Evolutionary conservation across 92 coral and sea anemone genomes (phyloP), one percentile per base, ranked within the genome.

Genomic region (Scolanthus callimorphus): DNA sequence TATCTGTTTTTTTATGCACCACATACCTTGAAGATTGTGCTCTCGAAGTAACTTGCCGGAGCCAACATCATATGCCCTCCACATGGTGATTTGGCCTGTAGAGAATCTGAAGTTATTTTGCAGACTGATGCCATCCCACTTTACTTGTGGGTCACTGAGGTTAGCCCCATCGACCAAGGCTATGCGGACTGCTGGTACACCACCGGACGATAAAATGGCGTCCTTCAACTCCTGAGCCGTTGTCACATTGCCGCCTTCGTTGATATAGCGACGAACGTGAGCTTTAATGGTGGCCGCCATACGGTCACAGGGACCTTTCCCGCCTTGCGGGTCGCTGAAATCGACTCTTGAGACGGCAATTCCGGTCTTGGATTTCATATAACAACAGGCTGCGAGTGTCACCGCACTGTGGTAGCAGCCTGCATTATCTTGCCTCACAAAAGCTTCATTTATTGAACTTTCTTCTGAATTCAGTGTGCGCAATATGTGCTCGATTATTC

Each of bases 401-500:
- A 51, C 47, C 21, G 19, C 1, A 24, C 53, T 60, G 54, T 55
- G 62, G 54, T 23, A 39, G 25, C 65, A 59, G 20, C 65, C 65
- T 13, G 52, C 31, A 2, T 41, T 39, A 50, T 39, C 52, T 19
- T 59, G 63, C 2, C 63, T 4, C 9, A 57, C 29, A 2, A 30
- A 28, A 6, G 41, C 41, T 34, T 34, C 15, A n/a, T n/a, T n/a
- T n/a, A n/a, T n/a, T 34, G 6, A 6, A 34, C 8, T 6, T 6
- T 15, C 6, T 15, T 34, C 15, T 6, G 8, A 6, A 6, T 34
- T 34, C 8, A 34, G 6, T 6, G 41, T 34, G 15, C 41, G 41
- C 41, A 34, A 15, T 6, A 74, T 56, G 31, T 70, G 70, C 21
- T 49, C 66, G 57, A 74, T 65, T 0, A 74, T 37, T 0, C 65